Evolutionary conservation across 1,140 invertebrate species (phyloP).

Genomic region (Macrotrachela quadricornifera): DNA sequence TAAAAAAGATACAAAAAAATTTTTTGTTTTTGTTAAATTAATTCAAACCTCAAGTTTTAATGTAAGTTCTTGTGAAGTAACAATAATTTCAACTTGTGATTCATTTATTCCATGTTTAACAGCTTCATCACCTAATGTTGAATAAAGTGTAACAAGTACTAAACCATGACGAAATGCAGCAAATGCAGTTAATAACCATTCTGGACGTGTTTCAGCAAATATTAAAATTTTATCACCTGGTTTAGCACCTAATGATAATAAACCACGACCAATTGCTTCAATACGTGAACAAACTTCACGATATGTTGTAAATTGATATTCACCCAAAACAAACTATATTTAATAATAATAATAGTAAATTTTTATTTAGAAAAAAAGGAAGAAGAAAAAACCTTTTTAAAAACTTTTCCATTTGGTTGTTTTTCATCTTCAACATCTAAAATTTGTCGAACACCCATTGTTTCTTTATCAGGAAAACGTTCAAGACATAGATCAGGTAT

Average conservation of each 20-base stretch:
- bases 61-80: slow-evolving; percentile 64
- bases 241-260: slow-evolving; percentile 10
- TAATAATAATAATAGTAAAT: too few relatives aligned
- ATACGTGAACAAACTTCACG: slow-evolving; percentile 51
- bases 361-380: too few relatives aligned
- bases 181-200: slow-evolving; percentile 7
- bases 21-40: too few relatives aligned
- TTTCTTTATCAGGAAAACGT: background rate
- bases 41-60: slow-evolving; percentile 51
- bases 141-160: slow-evolving; percentile 3
- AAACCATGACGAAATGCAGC: slow-evolving; percentile 2
- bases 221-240: background rate
- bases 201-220: slow-evolving; percentile 2
- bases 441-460: slow-evolving; percentile 42
- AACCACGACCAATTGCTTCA: slow-evolving; percentile 43
- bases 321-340: slow-evolving; percentile 33
- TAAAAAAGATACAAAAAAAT: slow-evolving; percentile 11
- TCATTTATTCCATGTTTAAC: slow-evolving; percentile 47
- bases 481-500: too few relatives aligned
- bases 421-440: slow-evolving; percentile 74
- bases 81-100: slow-evolving; percentile 67
- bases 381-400: slow-evolving; percentile 60
- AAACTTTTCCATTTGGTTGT: slow-evolving; percentile 73
- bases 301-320: slow-evolving; percentile 74
- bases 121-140: background rate